Conservation (phyloP, 2,888 invertebrate species). For the Isoperla grammatica region DNA sequence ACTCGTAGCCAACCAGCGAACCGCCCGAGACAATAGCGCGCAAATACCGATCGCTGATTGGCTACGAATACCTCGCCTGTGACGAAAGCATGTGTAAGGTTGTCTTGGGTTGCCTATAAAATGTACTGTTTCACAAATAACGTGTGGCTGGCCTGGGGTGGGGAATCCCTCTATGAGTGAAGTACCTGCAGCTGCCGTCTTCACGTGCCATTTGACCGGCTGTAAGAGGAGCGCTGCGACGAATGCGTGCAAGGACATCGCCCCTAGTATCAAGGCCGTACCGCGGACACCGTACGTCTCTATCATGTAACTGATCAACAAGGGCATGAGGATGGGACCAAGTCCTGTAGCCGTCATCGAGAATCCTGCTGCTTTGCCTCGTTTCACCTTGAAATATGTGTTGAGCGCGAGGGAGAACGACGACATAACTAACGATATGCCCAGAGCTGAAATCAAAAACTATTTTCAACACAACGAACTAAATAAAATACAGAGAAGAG, state of each 20-base stretch:
- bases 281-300: slow-evolving; percentile 54
- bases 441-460: slow-evolving; percentile 51
- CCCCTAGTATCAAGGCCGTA: slow-evolving; percentile 57
- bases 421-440: slow-evolving; percentile 54
- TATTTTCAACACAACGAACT: no score
- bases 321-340: slow-evolving; percentile 61
- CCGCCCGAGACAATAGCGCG: no score
- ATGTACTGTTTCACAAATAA: no score
- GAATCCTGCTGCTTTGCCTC: slow-evolving; percentile 57
- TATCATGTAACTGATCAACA: slow-evolving; percentile 53
- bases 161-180: no score
- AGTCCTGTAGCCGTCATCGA: slow-evolving; percentile 60
- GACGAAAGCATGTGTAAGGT: no score
- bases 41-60: no score
- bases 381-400: slow-evolving; percentile 57
- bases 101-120: no score
- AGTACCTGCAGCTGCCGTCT: slow-evolving; percentile 51
- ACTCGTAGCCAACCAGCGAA: no score
- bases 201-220: slow-evolving; percentile 63
- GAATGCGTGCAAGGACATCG: slow-evolving; percentile 56
- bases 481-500: no score
- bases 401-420: slow-evolving; percentile 59
- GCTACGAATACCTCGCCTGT: no score
- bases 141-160: no score
- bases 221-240: slow-evolving; percentile 57